Evolutionary conservation across 1,140 invertebrate species (phyloP), one percentile per base, ranked within the genome.

Genomic region (Anagrus nilaparvatae): DNA sequence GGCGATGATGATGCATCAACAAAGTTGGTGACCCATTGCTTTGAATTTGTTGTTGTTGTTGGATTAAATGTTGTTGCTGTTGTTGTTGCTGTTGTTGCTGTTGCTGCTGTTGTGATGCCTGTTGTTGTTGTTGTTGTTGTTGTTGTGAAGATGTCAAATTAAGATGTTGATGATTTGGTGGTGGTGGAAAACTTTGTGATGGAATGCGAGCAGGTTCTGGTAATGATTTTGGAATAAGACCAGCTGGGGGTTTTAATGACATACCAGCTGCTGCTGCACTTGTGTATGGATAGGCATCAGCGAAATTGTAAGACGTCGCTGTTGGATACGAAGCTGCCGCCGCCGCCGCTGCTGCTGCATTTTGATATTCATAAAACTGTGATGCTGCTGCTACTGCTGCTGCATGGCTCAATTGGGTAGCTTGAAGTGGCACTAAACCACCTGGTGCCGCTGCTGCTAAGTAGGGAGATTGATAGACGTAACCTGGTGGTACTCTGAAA

Each of bases 361-460:
- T 77, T 47, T 77, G 76, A 50, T 83, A 82, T 58, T 83, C 81
- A 59, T 83, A 82, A 58, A 82, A 82, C 50, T 82, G 76, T 32
- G 81, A 78, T 3, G 79, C 78, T 3, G 79, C 79, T 10, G 78
- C 79, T 23, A 82, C 71, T 2, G 81, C 79, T 20, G 79, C 79
- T 3, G 81, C 80, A 59, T 83, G 80, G 53, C 76, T 78, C 42
- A 84, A 58, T 54, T 77, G 80, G 32, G 67, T 49, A 21, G 47
- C 63, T 21, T 73, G 61, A 41, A 77, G 78, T 53, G 81, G 62
- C 49, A 77, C 77, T 40, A 83, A 72, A 50, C 82, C 61, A 60
- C 63, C 72, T 59, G 65, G 74, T 49, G 65, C 75, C 41, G 68
- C 75, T 4, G 78, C 71, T 16, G 77, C 66, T 59, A 81, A 62